Conservation (phyloP, 2,797 vertebrate genomes). For the Lithobates sylvaticus region DNA sequence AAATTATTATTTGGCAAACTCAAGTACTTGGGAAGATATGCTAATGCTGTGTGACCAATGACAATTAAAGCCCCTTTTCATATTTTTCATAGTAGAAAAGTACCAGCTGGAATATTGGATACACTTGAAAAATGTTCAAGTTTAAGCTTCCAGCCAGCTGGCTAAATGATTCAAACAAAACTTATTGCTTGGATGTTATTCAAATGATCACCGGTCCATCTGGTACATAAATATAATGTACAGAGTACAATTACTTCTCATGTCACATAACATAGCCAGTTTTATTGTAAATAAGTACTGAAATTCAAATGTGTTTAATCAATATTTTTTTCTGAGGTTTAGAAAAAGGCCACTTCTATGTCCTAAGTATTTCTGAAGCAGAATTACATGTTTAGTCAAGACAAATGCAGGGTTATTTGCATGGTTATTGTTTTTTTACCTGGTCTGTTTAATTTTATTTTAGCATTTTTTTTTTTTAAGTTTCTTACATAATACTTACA, state of each 20-base stretch:
- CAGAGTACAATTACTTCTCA: constrained; percentile 28
- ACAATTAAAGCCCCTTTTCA: constrained; percentile 50
- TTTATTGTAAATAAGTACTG: constrained; percentile 3
- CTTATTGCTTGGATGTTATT: constrained; percentile 56
- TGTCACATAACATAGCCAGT: constrained; percentile 9
- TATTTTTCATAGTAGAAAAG: constrained; percentile 48
- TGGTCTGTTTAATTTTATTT: too few relatives aligned
- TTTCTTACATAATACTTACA: too few relatives aligned
- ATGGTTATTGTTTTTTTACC: too few relatives aligned
- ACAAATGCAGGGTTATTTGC: too few relatives aligned
- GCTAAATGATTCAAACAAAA: constrained; percentile 50
- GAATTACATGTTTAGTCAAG: too few relatives aligned
- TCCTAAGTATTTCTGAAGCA: too few relatives aligned
- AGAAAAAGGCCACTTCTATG: too few relatives aligned
- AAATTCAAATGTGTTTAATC: background rate
- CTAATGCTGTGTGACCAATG: constrained; percentile 40
- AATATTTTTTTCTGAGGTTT: background rate
- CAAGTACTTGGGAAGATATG: constrained; percentile 49
- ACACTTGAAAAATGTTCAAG: constrained; percentile 48
- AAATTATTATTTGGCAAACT: constrained; percentile 75
- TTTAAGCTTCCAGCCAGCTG: constrained; percentile 54
- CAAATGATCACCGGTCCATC: constrained; percentile 57
- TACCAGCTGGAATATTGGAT: constrained; percentile 53
- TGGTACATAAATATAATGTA: constrained; percentile 42
- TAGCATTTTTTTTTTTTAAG: too few relatives aligned